Evolutionary conservation across 2,888 invertebrate species (phyloP), one percentile per base, ranked within the genome.

Genomic region (Drosophila atroscutellata): DNA sequence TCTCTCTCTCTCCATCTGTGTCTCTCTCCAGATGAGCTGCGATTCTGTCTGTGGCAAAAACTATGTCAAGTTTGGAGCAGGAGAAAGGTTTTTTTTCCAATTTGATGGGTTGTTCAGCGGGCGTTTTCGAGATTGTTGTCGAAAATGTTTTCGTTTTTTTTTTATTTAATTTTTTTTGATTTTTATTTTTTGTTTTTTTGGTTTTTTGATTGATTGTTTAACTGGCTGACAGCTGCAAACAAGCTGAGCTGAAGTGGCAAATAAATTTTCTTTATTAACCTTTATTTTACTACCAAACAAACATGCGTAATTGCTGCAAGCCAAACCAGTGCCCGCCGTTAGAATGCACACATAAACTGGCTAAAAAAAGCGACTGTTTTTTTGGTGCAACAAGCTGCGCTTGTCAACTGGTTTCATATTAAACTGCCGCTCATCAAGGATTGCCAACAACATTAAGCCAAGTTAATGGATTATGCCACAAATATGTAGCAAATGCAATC

Each of bases 11-110:
- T 13, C 42, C 6, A 32, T 2, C 39, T 15, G 32, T n/a, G 20
- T 42, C 8, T 32, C 24, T 34, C 58, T 50, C 39, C 20, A 45
- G 56, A 30, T 58, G 55, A 64, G 54, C 59, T 61, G 57, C 18
- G 2, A 39, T 37, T 13, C 42, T 15, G 51, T 68, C 62, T 57
- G 63, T 70, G 72, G 39, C 45, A 32, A 56, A 56, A 68, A 78
- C 67, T 68, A 64, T 74, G 78, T 76, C 76, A 77, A 77, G 68
- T 71, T 61, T 45, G 24, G 45, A 1, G 1, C 45, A 52, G 60
- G 76, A 69, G 80, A 80, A 83, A 83, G 80, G 83, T 56, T 64
- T 45, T 32, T 36, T 15, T 70, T n/a, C n/a, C 13, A 37, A 36
- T 32, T 59, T 39, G 75, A 61, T 72, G 52, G 57, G 28, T 54